Evolutionary conservation across 2,113 vertebrate genomes (phyloP).

Genomic region (Pelodiscus sinensis): DNA sequence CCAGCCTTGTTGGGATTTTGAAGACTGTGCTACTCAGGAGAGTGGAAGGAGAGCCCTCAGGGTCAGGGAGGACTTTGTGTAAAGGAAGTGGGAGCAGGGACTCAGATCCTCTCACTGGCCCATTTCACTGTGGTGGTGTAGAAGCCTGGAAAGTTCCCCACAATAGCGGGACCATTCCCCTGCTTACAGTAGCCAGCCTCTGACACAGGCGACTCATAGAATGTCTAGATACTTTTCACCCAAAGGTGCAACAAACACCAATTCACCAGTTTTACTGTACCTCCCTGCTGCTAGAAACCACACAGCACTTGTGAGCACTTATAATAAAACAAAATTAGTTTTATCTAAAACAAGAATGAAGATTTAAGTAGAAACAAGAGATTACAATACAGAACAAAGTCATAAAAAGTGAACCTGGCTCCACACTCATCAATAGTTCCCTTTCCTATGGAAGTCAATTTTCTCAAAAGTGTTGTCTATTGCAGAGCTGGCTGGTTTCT

Average conservation of each 20-base stretch:
- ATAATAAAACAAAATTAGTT: background rate
- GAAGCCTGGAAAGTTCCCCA: too few relatives aligned
- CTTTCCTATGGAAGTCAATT: background rate
- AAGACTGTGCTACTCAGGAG: too few relatives aligned
- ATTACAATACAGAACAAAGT: background rate
- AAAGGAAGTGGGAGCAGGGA: too few relatives aligned
- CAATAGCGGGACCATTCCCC: too few relatives aligned
- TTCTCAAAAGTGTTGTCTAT: background rate
- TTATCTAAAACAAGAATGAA: background rate
- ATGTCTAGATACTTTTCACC: background rate
- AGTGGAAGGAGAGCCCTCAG: too few relatives aligned
- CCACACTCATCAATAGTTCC: background rate
- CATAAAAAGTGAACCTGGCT: background rate
- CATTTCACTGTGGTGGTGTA: too few relatives aligned
- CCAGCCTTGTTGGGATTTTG: too few relatives aligned
- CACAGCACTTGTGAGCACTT: background rate
- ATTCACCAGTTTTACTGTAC: background rate
- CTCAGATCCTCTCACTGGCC: too few relatives aligned
- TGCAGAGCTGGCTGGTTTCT: background rate
- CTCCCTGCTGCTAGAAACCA: background rate
- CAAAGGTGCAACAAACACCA: background rate
- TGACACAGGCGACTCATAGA: background rate
- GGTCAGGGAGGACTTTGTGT: too few relatives aligned
- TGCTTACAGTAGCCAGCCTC: background rate
- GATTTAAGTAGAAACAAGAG: background rate